Evolutionary conservation across 2,888 invertebrate species (phyloP), one percentile per base, ranked within the genome.

Genomic region (Scaeva pyrastri): DNA sequence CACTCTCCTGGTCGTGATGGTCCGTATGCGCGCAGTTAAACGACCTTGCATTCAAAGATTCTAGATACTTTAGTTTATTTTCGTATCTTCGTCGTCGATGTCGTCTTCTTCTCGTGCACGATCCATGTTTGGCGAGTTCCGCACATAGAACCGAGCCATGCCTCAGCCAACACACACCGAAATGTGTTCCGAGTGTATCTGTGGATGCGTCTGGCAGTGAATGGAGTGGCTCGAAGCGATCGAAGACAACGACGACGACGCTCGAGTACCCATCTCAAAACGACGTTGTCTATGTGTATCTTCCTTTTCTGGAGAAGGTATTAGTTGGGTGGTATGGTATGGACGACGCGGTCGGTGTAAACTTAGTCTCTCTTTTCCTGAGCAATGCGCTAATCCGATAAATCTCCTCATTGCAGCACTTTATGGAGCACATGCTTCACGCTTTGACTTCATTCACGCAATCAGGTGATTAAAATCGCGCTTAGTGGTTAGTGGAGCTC

Each of bases 371-470:
- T 45, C 11, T 26, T 6, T 52, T 58, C 43, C 36, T 12, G 23
- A 45, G 64, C 41, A 43, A 52, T 72, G 50, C 58, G 58, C 74
- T 86, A 77, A 82, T 86, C 86, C 78, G 86, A 82, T 86, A 78
- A 77, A 82, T 86, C 82, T 82, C 71, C 68, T 52, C 60, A 52
- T 73, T 66, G 77, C 50, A 52, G 71, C 64, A 56, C 60, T 78
- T 86, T 86, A 72, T 86, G 52, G 82, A 86, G 82, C 86, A 86
- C 73, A 86, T 86, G 78, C 66, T 86, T 86, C 74, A 86, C 86
- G 82, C 86, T 86, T 82, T 82, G 86, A 71, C 77, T 86, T 74
- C 70, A 86, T 86, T 86, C 86, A 86, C 82, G 86, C 86, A 86
- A 86, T 86, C 86, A 72, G 64, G 83, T 60, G 86, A 86, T 86